Percentiles rank a stretch among this genome's conserved stretches.
Evolutionary conservation across 2,888 invertebrate species (phyloP).

Genomic region (Rhabditophanes sp.): DNA sequence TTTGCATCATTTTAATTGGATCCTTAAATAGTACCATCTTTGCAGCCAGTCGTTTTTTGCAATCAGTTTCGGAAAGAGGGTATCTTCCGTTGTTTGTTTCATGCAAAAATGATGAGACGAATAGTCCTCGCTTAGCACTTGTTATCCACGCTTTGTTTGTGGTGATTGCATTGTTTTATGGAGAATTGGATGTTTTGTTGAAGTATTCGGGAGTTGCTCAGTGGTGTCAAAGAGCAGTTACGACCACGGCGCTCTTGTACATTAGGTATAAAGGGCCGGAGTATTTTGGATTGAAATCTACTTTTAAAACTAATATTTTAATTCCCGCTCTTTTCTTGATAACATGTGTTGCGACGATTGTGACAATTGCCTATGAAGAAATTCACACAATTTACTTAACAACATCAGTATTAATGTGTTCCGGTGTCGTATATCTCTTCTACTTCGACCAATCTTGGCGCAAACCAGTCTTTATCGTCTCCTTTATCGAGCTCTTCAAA

Average conservation of each 20-base stretch:
- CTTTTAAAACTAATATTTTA: no score
- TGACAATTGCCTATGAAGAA: no score
- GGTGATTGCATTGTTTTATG: background rate
- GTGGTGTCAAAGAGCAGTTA: slow-evolving; percentile 34
- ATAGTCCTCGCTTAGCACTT: slow-evolving; percentile 32
- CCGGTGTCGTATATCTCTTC: no score
- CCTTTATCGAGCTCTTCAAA: no score
- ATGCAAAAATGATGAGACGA: slow-evolving; percentile 21
- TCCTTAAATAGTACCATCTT: slow-evolving; percentile 35
- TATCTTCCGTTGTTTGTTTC: slow-evolving; percentile 29
- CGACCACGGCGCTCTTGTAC: slow-evolving; percentile 27
- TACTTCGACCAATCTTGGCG: no score
- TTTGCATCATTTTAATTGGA: slow-evolving; percentile 30
- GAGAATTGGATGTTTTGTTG: slow-evolving; percentile 15
- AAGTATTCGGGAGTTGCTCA: slow-evolving; percentile 32
- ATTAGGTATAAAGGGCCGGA: no score
- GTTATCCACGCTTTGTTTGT: slow-evolving; percentile 21
- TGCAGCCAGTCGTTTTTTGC: slow-evolving; percentile 32
- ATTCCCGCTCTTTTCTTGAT: no score
- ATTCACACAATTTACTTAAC: no score
- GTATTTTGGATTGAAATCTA: no score
- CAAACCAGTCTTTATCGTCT: no score
- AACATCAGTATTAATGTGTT: no score
- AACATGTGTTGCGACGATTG: no score
- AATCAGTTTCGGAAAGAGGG: slow-evolving; percentile 28